Conservation (phyloP, 2,113 vertebrate genomes). For the pig (Sus scrofa) region T2T-Sscrofa CM000812.6:183722501-183723000, state of each 20-base stretch:
- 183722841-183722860: not conserved
- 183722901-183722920: no score
- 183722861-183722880: no score
- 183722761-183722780: not conserved
- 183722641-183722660: not conserved
- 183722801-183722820: not conserved
- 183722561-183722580: slow-evolving; percentile 26
- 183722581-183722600: not conserved
- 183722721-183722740: not conserved
- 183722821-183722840: not conserved
- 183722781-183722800: slow-evolving; percentile 38
- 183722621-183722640: not conserved
- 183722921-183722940: no score
- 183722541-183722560: slow-evolving; percentile 8
- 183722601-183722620: not conserved
- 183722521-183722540: not conserved
- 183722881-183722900: no score
- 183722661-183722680: slow-evolving; percentile 34
- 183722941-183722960: no score
- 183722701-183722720: not conserved
- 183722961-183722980: no score
- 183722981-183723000: no score
- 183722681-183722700: not conserved
- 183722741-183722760: not conserved
- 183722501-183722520: not conserved